Conservation (phyloP, 2,113 vertebrate genomes). For the Taurulus bubalis region DNA sequence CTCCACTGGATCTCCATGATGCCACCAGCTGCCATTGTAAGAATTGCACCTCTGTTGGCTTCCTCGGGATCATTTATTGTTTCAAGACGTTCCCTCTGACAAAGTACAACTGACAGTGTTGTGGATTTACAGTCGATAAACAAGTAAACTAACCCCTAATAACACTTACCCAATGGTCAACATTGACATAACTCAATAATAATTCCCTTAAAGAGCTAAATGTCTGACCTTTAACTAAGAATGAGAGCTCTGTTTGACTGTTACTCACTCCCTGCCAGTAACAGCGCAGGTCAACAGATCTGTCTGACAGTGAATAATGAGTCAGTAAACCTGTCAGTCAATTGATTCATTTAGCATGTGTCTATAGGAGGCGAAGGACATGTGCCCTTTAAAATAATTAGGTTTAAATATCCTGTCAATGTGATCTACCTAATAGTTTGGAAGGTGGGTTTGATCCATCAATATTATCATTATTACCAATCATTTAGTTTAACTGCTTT, state of each 20-base stretch:
- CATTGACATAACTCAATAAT: slow-evolving; percentile 32
- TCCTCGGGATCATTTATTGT: neutral
- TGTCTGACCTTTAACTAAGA: slow-evolving; percentile 30
- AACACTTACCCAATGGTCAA: slow-evolving; percentile 24
- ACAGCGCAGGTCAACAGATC: slow-evolving; percentile 27
- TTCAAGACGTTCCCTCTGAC: neutral
- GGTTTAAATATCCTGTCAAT: neutral
- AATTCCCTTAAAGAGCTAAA: slow-evolving; percentile 29
- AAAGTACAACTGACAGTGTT: neutral
- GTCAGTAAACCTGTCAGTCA: slow-evolving; percentile 27
- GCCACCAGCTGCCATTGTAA: neutral
- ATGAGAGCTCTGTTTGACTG: slow-evolving; percentile 29
- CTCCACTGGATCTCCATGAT: neutral
- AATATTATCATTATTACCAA: neutral
- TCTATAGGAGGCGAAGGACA: slow-evolving; percentile 4
- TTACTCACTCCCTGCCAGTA: slow-evolving; percentile 25
- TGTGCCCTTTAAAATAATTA: slow-evolving; percentile 1
- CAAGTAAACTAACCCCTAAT: slow-evolving; percentile 11
- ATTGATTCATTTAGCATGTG: slow-evolving; percentile 10
- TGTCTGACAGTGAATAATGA: slow-evolving; percentile 18
- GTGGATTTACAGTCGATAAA: slow-evolving; percentile 24
- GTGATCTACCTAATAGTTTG: neutral
- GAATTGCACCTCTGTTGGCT: neutral
- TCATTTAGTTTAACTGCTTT: neutral
- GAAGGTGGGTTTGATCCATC: neutral